A percentile compares a stretch with the other conserved stretches of the same genome.
Conservation (phyloP, 1,140 invertebrate genomes). For the Macrobrachium rosenbergii region DNA sequence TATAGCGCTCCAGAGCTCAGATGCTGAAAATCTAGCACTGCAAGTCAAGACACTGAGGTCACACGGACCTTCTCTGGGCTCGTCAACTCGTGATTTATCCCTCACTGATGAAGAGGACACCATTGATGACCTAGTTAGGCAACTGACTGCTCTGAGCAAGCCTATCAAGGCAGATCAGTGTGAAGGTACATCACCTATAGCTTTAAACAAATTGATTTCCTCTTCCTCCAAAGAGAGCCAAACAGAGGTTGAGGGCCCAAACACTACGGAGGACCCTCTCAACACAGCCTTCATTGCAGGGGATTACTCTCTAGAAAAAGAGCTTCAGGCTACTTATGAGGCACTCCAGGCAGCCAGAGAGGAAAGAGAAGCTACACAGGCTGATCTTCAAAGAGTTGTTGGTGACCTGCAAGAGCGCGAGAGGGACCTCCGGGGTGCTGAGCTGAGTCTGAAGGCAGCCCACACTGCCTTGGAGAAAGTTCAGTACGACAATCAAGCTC, state of each 20-base stretch:
- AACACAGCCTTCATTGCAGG: conserved; percentile 23
- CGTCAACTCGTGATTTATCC: conserved; percentile 11
- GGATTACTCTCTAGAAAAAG: conserved; percentile 32
- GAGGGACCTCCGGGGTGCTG: conserved; percentile 8
- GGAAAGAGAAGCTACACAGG: conserved; percentile 45
- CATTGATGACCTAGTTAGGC: conserved; percentile 41
- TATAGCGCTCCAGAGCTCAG: conserved; percentile 41
- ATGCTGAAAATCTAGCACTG: conserved; percentile 43
- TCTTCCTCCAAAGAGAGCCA: background rate
- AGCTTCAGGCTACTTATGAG: conserved; percentile 46
- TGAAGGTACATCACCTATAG: background rate
- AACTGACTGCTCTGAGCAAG: conserved; percentile 23
- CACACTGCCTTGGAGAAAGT: conserved; percentile 37
- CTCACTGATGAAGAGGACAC: conserved; percentile 51
- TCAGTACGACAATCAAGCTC: conserved; percentile 37
- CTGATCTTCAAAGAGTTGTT: conserved; percentile 35
- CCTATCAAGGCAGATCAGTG: background rate
- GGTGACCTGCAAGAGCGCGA: conserved; percentile 35
- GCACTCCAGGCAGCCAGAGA: conserved; percentile 34
- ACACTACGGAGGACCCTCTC: background rate
- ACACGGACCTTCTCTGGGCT: background rate
- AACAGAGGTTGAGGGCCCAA: background rate
- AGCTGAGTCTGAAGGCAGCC: conserved; percentile 31
- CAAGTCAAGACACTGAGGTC: conserved; percentile 17
- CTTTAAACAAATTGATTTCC: background rate